Conservation (phyloP, 2,113 vertebrate genomes). For the Delphinus delphis region DNA sequence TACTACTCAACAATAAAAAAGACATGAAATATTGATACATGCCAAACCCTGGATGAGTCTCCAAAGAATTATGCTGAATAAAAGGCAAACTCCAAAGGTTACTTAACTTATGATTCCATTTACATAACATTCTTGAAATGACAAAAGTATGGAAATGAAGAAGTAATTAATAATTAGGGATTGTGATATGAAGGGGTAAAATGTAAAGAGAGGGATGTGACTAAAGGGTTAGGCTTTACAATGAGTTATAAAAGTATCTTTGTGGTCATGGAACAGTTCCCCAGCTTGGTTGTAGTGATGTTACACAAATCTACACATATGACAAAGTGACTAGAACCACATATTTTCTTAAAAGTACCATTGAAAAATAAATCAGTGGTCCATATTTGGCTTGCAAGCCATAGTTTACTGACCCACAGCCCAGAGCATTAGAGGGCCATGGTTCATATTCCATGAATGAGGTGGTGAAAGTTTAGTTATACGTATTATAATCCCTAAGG, state of each 20-base stretch:
- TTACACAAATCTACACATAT: background rate
- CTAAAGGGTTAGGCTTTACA: background rate
- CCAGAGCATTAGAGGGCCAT: background rate
- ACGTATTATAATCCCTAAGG: background rate
- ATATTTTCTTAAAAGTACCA: background rate
- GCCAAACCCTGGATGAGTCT: background rate
- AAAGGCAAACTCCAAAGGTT: background rate
- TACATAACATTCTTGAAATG: background rate
- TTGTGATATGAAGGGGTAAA: background rate
- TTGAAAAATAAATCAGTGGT: background rate
- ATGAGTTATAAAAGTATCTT: background rate
- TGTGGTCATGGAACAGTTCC: background rate
- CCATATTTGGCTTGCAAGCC: background rate
- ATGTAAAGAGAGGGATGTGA: background rate
- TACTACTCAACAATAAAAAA: background rate
- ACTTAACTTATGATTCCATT: background rate
- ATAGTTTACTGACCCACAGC: background rate
- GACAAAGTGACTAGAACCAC: background rate
- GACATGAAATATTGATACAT: background rate
- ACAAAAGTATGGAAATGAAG: background rate
- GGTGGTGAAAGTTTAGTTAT: background rate
- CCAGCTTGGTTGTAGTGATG: background rate
- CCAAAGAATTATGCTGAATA: background rate
- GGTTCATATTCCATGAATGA: background rate
- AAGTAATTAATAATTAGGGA: background rate